Conservation (phyloP, 2,888 invertebrate species). For the Mystacides longicornis region DNA sequence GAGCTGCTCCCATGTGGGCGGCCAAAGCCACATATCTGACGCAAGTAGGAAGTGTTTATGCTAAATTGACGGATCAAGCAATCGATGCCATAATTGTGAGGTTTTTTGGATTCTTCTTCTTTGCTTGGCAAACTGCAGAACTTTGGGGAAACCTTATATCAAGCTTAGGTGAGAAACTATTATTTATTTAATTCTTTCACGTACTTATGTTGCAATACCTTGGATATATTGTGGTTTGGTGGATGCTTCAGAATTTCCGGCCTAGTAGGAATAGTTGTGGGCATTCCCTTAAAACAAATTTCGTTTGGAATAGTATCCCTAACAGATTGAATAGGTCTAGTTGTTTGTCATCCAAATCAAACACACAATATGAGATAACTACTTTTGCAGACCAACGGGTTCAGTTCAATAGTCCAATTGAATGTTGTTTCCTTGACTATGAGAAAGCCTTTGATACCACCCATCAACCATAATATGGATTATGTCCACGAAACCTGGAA, state of each 20-base stretch:
- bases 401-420: no score
- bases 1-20: slow-evolving; percentile 97
- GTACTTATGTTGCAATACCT: no score
- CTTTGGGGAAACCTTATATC: slow-evolving; percentile 95
- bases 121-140: slow-evolving; percentile 94
- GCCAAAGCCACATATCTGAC: slow-evolving; percentile 97
- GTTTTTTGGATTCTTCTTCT: slow-evolving; percentile 98
- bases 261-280: background rate
- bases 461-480: no score
- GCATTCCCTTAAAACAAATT: background rate
- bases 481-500: no score
- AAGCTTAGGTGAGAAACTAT: slow-evolving; percentile 65
- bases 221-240: no score
- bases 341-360: no score
- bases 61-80: slow-evolving; percentile 78
- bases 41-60: slow-evolving; percentile 85
- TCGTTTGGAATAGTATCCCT: background rate
- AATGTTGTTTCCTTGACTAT: no score
- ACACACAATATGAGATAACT: no score
- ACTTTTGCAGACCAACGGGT: no score
- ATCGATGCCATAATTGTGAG: slow-evolving; percentile 90
- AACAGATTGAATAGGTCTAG: background rate
- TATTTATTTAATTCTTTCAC: background rate
- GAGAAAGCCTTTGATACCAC: no score
- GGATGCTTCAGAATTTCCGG: background rate